Percentiles rank a stretch among this genome's conserved stretches.
Evolutionary conservation across 2,113 vertebrate species (phyloP).

Genomic region (Sprattus sprattus): DNA sequence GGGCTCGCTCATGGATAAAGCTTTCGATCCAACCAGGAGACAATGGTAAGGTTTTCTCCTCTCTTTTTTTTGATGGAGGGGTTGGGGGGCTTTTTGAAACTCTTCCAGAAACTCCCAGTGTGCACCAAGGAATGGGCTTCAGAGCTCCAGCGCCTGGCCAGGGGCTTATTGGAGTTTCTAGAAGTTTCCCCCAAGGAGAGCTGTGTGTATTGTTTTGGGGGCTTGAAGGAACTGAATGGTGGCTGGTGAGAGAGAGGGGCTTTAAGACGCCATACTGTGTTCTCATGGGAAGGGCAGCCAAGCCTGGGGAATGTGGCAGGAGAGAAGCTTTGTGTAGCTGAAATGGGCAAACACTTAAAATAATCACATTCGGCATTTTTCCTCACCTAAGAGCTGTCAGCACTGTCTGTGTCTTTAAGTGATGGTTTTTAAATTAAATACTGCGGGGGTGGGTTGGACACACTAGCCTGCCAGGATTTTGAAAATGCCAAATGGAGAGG

Average conservation of each 20-base stretch:
- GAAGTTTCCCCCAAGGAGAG: not conserved
- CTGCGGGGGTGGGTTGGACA: not conserved
- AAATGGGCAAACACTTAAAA: not conserved
- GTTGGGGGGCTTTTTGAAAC: constrained; percentile 54
- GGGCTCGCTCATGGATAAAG: constrained; percentile 99
- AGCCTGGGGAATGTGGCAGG: not conserved
- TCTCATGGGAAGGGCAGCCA: not conserved
- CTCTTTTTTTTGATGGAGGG: constrained; percentile 10
- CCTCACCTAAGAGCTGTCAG: not conserved
- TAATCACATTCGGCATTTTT: not conserved
- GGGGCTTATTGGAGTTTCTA: not conserved
- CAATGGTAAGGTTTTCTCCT: constrained; percentile 86
- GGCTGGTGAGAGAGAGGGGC: not conserved
- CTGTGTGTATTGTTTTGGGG: not conserved
- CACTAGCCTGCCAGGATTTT: not conserved
- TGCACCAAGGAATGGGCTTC: not conserved
- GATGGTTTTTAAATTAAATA: not conserved
- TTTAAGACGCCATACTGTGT: constrained; percentile 1
- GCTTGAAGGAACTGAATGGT: not conserved
- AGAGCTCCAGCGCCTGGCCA: not conserved
- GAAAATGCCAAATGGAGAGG: not conserved
- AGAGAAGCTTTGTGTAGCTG: not conserved
- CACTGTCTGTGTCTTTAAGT: not conserved
- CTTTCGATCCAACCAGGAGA: constrained; percentile 98
- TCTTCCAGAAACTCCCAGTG: constrained; percentile 28